Evolutionary conservation across 2,113 vertebrate species (phyloP), one percentile per base, ranked within the genome.

Genomic region (Jaculus jaculus): DNA sequence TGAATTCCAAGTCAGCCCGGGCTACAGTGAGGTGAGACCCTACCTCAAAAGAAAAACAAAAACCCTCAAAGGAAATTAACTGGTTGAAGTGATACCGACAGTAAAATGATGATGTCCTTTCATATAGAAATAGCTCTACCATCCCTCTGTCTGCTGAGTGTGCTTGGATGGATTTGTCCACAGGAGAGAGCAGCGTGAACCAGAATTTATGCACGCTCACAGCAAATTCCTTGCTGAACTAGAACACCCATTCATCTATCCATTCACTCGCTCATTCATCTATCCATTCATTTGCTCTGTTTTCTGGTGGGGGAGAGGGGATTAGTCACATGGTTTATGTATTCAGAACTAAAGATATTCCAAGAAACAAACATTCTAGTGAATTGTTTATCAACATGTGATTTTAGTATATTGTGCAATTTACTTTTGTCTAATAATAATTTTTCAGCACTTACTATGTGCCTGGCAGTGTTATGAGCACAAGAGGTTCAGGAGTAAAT

Each of bases 21-120:
- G n/a, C n/a, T n/a, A n/a, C n/a, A n/a, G n/a, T n/a, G n/a, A n/a
- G n/a, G n/a, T n/a, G n/a, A n/a, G n/a, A n/a, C n/a, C n/a, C n/a
- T n/a, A n/a, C n/a, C n/a, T n/a, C n/a, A n/a, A n/a, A n/a, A n/a
- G n/a, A n/a, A n/a, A n/a, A n/a, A n/a, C n/a, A n/a, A n/a, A n/a
- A n/a, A n/a, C n/a, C 32, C n/a, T 47, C 89, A 69, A 69, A 92
- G 91, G 84, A 90, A 77, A 68, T 84, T 81, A 68, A 81, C 80
- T 69, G 77, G 54, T 72, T 87, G 72, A 92, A 87, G 81, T 37
- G 34, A 20, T 92, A 68, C 15, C 28, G 77, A 91, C 84, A 89
- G 30, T 80, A 77, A 90, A 89, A 89, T 10, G 72, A 94, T 24
- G 42, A 54, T 51, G 39, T 42, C 78, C 72, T 75, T 63, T 28